Base-by-base conservation (phyloP, 2,888 invertebrate genomes). In the Oxycera nigricornis region DNA sequence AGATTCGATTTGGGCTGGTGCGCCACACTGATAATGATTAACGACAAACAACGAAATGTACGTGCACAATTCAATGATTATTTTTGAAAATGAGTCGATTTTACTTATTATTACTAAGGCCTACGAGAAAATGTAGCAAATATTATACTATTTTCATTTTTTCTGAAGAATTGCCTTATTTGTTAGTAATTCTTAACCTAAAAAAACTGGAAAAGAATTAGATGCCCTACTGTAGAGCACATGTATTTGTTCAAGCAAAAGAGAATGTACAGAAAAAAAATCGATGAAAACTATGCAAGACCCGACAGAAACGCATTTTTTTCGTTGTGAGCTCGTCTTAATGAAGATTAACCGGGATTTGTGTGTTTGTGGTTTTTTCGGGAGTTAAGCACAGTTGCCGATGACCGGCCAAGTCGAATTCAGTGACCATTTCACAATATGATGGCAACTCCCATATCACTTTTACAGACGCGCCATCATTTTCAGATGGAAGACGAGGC, bases 261-360 rank as follows among this genome's bases (percentile, higher is more conserved):
- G 59, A 59, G 35, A 62, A 35, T 17, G 35, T 14, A 11, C 11
- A n/a, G 14, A 46, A 46, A 14, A 46, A 62, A 62, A 30, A 35
- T 14, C 20, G n/a, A 62, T 20, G 31, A 9, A 62, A 62, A 62
- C 62, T 62, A 62, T 35, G 62, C 35, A 22, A 2, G 14, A 11
- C 46, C 30, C 62, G 20, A 62, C 62, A 17, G 62, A 31, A 62
- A 35, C 35, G 62, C n/a, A 62, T 62, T 59, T 59, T 35, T 6
- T 35, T 62, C 62, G 62, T 28, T 35, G 35, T 9, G 35, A 62
- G 31, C 62, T n/a, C 35, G 1, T 46, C 35, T 14, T 31, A 62
- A 31, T 62, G 31, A 7, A 62, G 35, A 35, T 62, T 62, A 62
- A 31, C 17, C 20, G 62, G 35, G 62, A 35, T 31, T 35, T 62